Percentiles rank a stretch among this genome's conserved stretches.
Evolutionary conservation across 2,797 vertebrate genomes (phyloP).

Genomic region (Etheostoma nigrum): DNA sequence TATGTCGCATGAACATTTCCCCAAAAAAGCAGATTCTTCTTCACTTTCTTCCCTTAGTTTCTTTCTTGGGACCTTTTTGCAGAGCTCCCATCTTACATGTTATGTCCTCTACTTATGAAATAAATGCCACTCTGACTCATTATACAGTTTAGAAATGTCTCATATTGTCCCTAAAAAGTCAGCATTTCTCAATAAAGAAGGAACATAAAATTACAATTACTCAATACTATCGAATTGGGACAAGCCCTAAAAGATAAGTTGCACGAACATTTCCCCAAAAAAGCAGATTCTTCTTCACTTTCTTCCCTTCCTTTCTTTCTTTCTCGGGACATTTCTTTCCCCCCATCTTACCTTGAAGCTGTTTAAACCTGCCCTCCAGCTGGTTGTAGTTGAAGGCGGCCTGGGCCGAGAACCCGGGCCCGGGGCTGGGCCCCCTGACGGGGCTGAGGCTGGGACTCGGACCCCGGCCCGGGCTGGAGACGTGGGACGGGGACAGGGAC

Average conservation of each 20-base stretch:
- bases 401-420: constrained; percentile 84
- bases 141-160: no score
- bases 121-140: no score
- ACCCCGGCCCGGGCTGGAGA: constrained; percentile 52
- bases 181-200: no score
- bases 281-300: no score
- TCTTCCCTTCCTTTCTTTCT: no score
- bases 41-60: no score
- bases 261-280: not conserved
- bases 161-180: no score
- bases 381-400: constrained; percentile 96
- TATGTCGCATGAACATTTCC: not conserved
- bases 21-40: not conserved
- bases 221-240: no score
- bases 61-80: not conserved
- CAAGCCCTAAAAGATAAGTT: not conserved
- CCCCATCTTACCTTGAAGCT: constrained; percentile 92
- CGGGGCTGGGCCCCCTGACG: constrained; percentile 58
- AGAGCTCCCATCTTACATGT: no score
- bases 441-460: constrained; percentile 72
- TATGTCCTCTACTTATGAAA: no score
- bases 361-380: constrained; percentile 96
- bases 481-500: constrained; percentile 66
- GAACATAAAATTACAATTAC: no score
- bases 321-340: not conserved